Conservation (phyloP, 1,140 invertebrate species). For the Micrasema minimum region DNA sequence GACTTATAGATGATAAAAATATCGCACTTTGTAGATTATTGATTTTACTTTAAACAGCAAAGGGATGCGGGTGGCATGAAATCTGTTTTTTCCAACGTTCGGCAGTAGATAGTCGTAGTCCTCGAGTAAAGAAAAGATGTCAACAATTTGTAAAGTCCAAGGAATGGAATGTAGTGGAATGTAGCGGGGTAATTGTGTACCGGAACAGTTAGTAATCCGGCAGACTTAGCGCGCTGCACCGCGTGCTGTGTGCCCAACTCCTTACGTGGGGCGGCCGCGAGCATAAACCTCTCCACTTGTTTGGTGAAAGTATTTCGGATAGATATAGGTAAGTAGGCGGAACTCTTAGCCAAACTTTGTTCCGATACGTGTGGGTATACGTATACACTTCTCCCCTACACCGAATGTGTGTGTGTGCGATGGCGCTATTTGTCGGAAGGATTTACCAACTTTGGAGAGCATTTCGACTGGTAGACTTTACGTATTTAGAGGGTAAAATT, state of each 20-base stretch:
- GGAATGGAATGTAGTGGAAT: no score
- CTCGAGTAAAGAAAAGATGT: no score
- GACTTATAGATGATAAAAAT: no score
- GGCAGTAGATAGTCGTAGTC: not conserved
- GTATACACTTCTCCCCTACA: not conserved
- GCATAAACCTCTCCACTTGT: conserved; percentile 37
- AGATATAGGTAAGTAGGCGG: conserved; percentile 36
- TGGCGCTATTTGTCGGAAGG: conserved; percentile 19
- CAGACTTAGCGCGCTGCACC: conserved; percentile 45
- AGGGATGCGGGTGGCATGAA: no score
- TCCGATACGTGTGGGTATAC: conserved; percentile 3
- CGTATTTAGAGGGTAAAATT: conserved; percentile 27
- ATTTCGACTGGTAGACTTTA: conserved; percentile 14
- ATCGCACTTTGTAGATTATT: no score
- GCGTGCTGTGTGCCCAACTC: conserved; percentile 46
- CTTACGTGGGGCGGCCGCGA: conserved; percentile 23
- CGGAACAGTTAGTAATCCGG: conserved; percentile 43
- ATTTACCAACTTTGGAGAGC: conserved; percentile 15
- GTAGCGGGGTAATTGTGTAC: no score
- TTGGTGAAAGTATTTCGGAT: conserved; percentile 53
- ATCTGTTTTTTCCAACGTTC: no score
- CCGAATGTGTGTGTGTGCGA: not conserved
- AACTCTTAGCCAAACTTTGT: conserved; percentile 26
- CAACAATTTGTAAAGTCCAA: no score
- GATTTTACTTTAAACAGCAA: no score